phyloP scores from a whole-genome alignment of 2,888 invertebrate genomes.

The Hydroisotoma schaefferi region DNA sequence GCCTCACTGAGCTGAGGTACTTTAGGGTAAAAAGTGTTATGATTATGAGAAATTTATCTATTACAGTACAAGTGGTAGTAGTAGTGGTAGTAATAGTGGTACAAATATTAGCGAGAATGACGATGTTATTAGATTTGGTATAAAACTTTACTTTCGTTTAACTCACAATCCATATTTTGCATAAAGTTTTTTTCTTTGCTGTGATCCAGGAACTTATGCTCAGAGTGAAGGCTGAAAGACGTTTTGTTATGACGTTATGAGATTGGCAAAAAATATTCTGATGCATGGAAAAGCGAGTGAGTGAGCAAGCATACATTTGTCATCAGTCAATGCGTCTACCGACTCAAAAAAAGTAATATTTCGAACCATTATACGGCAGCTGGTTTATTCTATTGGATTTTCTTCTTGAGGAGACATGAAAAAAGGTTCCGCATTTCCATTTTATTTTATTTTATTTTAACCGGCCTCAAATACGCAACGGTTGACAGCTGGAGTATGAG shows the following conservation, averaged over 20 bases:
- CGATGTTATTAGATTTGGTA: no score
- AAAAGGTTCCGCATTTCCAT: neutral
- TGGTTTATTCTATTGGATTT: conserved; percentile 37
- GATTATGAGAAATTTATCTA: no score
- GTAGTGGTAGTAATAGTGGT: no score
- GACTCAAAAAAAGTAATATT: conserved; percentile 38
- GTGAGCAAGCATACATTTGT: conserved; percentile 17
- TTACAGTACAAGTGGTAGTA: no score
- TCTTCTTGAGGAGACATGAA: conserved; percentile 26
- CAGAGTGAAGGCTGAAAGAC: neutral
- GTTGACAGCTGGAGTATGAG: conserved; percentile 1
- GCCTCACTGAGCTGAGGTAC: no score
- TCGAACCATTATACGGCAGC: conserved; percentile 37
- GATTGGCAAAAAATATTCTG: conserved; percentile 10
- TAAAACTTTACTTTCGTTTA: no score
- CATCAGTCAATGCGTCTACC: conserved; percentile 37
- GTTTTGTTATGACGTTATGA: neutral
- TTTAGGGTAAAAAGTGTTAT: no score
- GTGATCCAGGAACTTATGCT: neutral
- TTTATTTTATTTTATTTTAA: neutral
- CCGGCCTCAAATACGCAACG: neutral
- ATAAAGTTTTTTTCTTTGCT: neutral
- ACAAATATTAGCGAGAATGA: no score
- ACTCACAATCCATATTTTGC: neutral
- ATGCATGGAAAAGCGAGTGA: conserved; percentile 12